A percentile compares a stretch with the other conserved stretches of the same genome.
Conservation (phyloP, 1,140 invertebrate genomes). For the Planococcus citri region DNA sequence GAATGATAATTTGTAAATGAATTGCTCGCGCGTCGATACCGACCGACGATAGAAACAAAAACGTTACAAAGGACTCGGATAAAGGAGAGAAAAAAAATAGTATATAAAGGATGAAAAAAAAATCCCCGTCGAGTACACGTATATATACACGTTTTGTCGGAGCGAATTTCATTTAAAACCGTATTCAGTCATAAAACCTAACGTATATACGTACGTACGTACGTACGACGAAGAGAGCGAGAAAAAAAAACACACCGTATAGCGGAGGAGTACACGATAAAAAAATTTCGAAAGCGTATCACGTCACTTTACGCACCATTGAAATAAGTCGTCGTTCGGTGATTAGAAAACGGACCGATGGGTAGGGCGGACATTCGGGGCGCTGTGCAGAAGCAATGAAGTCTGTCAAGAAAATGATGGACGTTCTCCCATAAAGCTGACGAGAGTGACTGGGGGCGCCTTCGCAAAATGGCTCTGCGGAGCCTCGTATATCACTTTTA, state of each 20-base stretch:
- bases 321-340: constrained; percentile 20
- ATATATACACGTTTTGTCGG: background rate
- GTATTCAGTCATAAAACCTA: background rate
- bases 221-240: background rate
- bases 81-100: background rate
- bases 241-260: background rate
- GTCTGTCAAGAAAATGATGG: constrained; percentile 51
- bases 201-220: too few relatives aligned
- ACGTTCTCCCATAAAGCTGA: constrained; percentile 47
- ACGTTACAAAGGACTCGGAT: too few relatives aligned
- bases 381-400: constrained; percentile 39
- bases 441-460: constrained; percentile 42
- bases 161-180: background rate
- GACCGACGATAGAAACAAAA: too few relatives aligned
- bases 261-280: background rate
- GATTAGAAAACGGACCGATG: constrained; percentile 18
- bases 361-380: constrained; percentile 2
- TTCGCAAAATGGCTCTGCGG: constrained; percentile 56
- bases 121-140: background rate
- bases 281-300: constrained; percentile 15
- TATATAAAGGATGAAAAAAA: too few relatives aligned
- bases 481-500: constrained; percentile 64
- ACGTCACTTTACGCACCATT: constrained; percentile 20
- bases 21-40: too few relatives aligned
- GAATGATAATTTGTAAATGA: too few relatives aligned